phyloP scores from a whole-genome alignment of 2,888 invertebrate species.

The Perithous albicinctus region DNA sequence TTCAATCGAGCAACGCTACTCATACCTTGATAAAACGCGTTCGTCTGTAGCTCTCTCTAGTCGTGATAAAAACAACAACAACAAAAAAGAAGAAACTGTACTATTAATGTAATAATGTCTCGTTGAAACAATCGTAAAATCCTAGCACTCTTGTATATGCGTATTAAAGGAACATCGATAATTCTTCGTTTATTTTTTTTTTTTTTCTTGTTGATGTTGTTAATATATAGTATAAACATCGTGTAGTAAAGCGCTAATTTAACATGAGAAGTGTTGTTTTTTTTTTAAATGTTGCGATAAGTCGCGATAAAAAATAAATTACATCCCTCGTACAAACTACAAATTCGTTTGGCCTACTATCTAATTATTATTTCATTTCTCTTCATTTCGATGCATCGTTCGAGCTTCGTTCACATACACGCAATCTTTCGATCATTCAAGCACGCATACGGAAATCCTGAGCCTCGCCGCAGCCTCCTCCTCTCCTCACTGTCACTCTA shows the following conservation, averaged over 20 bases:
- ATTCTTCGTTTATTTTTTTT: conserved; percentile 40
- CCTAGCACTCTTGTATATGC: conserved; percentile 60
- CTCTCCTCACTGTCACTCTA: conserved; percentile 65
- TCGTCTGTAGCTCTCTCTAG: conserved; percentile 12
- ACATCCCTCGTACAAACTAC: conserved; percentile 71
- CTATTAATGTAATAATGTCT: conserved; percentile 14
- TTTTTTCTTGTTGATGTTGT: neutral
- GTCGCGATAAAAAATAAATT: conserved; percentile 82
- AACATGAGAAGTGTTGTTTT: conserved; percentile 34
- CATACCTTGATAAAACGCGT: conserved; percentile 23
- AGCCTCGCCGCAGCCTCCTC: conserved; percentile 64
- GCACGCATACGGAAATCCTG: conserved; percentile 54
- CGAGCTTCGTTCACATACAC: conserved; percentile 32
- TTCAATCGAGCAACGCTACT: conserved; percentile 20
- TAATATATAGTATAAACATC: conserved; percentile 28
- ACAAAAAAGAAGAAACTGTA: neutral
- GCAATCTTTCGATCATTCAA: conserved; percentile 23
- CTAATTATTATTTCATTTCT: conserved; percentile 68
- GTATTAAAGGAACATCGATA: conserved; percentile 79
- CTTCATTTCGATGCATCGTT: conserved; percentile 66
- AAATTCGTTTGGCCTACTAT: conserved; percentile 73
- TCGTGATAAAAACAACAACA: conserved; percentile 18
- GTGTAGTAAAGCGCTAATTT: conserved; percentile 52
- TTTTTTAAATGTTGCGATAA: conserved; percentile 64
- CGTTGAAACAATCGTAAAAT: conserved; percentile 47